A percentile compares a stretch with the other conserved stretches of the same genome.
Conservation (phyloP, 2,797 vertebrate species). For the Numenius phaeopus region DNA sequence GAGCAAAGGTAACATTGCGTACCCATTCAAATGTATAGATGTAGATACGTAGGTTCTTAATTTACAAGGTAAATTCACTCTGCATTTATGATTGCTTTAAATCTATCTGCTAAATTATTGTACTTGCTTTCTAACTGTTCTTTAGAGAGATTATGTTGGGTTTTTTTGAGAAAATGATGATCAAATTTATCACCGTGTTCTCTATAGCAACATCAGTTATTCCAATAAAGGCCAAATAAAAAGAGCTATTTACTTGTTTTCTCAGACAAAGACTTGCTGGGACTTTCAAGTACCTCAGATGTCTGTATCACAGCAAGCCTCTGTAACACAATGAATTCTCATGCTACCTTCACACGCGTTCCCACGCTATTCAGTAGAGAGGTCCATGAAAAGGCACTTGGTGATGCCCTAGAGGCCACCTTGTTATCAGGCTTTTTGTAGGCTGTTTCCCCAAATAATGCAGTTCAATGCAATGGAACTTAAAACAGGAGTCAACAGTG, state of each 20-base stretch:
- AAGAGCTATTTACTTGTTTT: constrained; percentile 63
- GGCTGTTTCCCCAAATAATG: background rate
- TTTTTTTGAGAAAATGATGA: constrained; percentile 6
- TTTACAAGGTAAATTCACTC: constrained; percentile 8
- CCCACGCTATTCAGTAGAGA: background rate
- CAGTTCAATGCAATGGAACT: background rate
- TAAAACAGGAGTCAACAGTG: background rate
- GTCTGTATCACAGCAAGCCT: constrained; percentile 2
- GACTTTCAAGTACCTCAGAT: constrained; percentile 34
- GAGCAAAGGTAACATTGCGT: background rate
- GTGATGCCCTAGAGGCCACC: background rate
- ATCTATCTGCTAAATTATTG: background rate
- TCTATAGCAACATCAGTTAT: constrained; percentile 58
- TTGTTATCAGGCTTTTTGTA: background rate
- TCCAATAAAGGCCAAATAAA: constrained; percentile 60
- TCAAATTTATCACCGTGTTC: constrained; percentile 25
- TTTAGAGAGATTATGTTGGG: constrained; percentile 34
- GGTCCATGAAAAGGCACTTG: background rate
- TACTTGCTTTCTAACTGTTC: background rate
- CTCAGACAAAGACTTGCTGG: constrained; percentile 45
- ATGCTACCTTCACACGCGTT: background rate
- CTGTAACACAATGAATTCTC: background rate
- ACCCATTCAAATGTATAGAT: background rate
- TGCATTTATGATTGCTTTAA: background rate
- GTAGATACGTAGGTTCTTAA: background rate